Conservation (phyloP, 2,888 invertebrate genomes). For the Chromoteleia sp. region DNA sequence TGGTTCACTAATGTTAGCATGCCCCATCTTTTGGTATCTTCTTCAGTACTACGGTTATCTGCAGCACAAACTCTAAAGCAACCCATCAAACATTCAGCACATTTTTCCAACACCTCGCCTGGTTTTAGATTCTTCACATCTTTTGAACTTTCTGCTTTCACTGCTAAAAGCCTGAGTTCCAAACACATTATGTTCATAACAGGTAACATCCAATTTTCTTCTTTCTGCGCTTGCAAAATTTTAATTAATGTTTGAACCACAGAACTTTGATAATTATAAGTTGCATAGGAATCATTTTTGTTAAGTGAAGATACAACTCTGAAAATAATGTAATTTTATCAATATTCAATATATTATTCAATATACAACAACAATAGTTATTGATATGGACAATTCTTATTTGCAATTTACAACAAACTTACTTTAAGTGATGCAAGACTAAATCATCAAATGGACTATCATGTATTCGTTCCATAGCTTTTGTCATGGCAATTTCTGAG, state of each 20-base stretch:
- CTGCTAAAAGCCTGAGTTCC: conserved; percentile 94
- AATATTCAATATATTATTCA: no score
- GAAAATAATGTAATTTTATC: no score
- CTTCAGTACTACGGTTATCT: conserved; percentile 95
- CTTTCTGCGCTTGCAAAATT: conserved; percentile 93
- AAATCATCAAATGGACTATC: conserved; percentile 79
- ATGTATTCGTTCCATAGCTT: conserved; percentile 79
- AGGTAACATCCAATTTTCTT: conserved; percentile 98
- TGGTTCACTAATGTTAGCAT: conserved; percentile 99
- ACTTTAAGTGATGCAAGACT: conserved; percentile 82
- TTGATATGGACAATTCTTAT: background rate
- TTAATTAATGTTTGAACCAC: conserved; percentile 92
- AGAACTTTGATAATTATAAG: conserved; percentile 91
- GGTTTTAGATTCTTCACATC: conserved; percentile 85
- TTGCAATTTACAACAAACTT: conserved; percentile 41
- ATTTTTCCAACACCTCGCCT: conserved; percentile 94
- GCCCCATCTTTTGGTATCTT: conserved; percentile 97
- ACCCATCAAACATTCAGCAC: conserved; percentile 96
- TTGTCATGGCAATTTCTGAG: conserved; percentile 78
- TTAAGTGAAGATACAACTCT: conserved; percentile 86
- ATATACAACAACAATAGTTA: conserved; percentile 1
- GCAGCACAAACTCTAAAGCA: conserved; percentile 98
- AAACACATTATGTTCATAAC: conserved; percentile 95
- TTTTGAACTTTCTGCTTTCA: conserved; percentile 89
- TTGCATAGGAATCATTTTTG: conserved; percentile 86